Evolutionary conservation across 1,140 invertebrate genomes (phyloP).

Genomic region (Eurytemora carolleeae): DNA sequence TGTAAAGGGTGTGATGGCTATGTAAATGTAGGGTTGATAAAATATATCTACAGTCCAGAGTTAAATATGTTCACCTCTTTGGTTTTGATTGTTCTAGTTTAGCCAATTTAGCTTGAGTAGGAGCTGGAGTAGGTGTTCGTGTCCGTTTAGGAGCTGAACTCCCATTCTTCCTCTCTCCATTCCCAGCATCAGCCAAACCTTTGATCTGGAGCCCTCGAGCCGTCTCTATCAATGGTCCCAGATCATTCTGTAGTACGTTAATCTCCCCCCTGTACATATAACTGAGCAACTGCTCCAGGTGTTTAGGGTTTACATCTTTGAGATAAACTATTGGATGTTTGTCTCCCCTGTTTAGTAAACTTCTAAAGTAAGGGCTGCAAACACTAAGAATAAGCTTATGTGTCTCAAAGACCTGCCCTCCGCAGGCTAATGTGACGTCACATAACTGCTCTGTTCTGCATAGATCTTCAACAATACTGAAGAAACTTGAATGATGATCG

Average conservation of each 20-base stretch:
- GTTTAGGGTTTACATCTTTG: slow-evolving; percentile 23
- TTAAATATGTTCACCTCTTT: no score
- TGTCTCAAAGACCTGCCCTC: slow-evolving; percentile 10
- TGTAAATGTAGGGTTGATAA: no score
- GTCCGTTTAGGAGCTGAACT: no score
- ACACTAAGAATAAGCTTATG: slow-evolving; percentile 14
- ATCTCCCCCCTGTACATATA: slow-evolving; percentile 29
- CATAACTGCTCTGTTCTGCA: slow-evolving; percentile 5
- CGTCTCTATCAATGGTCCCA: slow-evolving; percentile 24
- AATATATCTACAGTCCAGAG: no score
- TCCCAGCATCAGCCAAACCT: no score
- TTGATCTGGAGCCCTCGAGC: slow-evolving; percentile 26
- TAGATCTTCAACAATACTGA: slow-evolving; percentile 9
- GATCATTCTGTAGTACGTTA: slow-evolving; percentile 25
- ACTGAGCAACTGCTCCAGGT: slow-evolving; percentile 25
- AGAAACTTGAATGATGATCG: slow-evolving; percentile 12
- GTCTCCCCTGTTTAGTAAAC: slow-evolving; percentile 1
- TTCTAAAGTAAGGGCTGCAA: slow-evolving; percentile 8
- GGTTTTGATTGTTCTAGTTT: no score
- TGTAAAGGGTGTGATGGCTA: no score
- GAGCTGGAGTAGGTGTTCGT: no score
- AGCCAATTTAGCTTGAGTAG: no score
- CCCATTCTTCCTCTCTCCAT: no score
- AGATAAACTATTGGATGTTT: slow-evolving; percentile 20
- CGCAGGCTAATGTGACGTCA: slow-evolving; percentile 14